Percentiles rank a stretch among this genome's conserved stretches.
These are phyloP conservation scores for Thyatira batis DNA, from an alignment of 2,888 invertebrate genomes.

Conservation along the genomic window DNA sequence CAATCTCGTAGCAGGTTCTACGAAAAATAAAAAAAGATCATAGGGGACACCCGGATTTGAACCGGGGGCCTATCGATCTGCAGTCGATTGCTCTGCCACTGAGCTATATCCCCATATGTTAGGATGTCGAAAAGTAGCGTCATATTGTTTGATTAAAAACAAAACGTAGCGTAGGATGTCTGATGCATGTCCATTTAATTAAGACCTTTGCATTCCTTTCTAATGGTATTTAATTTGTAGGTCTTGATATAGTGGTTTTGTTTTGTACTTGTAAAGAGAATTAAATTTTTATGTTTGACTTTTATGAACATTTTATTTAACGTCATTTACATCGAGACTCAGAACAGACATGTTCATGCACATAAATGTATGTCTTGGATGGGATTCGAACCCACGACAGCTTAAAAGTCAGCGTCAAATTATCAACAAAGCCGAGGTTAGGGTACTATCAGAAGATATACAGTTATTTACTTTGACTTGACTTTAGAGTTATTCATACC, in stretches of 20 bases:
- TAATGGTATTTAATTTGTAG: neutral
- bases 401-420: too few species aligned
- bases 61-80: slow-evolving; percentile 70
- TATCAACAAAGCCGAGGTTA: too few species aligned
- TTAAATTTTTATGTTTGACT: neutral
- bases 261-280: too few species aligned
- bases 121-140: neutral
- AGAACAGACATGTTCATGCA: too few species aligned
- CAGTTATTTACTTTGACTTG: too few species aligned
- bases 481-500: too few species aligned
- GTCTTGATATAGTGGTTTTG: neutral
- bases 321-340: too few species aligned
- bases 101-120: slow-evolving; percentile 46
- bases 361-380: too few species aligned
- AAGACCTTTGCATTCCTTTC: neutral
- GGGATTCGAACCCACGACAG: too few species aligned
- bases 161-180: neutral
- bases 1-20: neutral
- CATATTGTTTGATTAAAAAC: neutral
- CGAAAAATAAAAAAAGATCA: neutral
- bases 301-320: too few species aligned
- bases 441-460: too few species aligned
- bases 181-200: neutral
- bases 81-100: slow-evolving; percentile 69
- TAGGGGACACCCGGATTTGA: slow-evolving; percentile 65